phyloP scores from a whole-genome alignment of 2,888 invertebrate genomes.

The Calephelis perditalis region DNA sequence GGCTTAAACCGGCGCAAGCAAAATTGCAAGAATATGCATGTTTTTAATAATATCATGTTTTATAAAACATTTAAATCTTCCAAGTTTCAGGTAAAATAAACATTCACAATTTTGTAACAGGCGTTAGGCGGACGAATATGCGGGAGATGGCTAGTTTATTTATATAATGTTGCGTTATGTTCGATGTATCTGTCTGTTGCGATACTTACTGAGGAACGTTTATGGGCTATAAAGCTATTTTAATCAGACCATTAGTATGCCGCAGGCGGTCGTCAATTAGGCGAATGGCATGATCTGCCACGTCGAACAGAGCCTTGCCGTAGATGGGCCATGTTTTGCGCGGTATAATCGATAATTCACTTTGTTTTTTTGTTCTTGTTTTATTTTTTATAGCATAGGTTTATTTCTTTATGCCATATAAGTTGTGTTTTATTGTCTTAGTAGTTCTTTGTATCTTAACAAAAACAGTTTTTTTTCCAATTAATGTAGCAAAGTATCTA shows the following conservation, averaged over 20 bases:
- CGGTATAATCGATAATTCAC: constrained; percentile 11
- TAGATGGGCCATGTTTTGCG: constrained; percentile 18
- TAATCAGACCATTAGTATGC: constrained; percentile 67
- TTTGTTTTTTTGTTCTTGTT: constrained; percentile 7
- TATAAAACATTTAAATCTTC: too few relatives aligned
- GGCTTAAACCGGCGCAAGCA: too few relatives aligned
- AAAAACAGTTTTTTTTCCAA: too few relatives aligned
- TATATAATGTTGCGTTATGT: constrained; percentile 14
- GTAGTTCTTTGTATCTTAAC: too few relatives aligned
- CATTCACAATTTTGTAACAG: too few relatives aligned
- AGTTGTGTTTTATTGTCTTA: too few relatives aligned
- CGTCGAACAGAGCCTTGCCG: constrained; percentile 19
- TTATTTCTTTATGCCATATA: neutral
- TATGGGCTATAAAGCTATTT: constrained; percentile 66
- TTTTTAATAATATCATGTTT: too few relatives aligned
- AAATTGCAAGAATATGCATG: too few relatives aligned
- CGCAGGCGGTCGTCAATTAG: constrained; percentile 61
- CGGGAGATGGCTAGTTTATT: neutral
- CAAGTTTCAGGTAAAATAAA: too few relatives aligned
- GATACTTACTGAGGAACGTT: constrained; percentile 41
- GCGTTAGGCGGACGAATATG: too few relatives aligned
- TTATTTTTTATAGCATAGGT: constrained; percentile 3
- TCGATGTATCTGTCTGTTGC: constrained; percentile 9
- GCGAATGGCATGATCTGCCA: constrained; percentile 33
- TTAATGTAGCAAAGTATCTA: too few relatives aligned